Percentiles rank a stretch among this genome's conserved stretches.
Conservation (phyloP, 2,113 vertebrate species). For the Steatornis caripensis region DNA sequence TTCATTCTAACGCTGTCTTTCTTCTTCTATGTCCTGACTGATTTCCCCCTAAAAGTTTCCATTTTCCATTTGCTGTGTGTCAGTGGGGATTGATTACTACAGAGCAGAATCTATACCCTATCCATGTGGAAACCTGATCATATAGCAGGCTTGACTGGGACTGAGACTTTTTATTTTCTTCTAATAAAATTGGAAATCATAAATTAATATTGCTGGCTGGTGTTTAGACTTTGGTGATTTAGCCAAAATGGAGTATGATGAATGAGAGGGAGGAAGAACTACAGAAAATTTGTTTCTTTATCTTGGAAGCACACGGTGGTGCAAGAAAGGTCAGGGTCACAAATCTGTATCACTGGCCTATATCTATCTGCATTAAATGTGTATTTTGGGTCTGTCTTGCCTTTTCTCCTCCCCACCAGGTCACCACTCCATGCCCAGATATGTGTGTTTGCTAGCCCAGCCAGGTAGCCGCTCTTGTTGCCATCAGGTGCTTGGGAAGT, state of each 20-base stretch:
- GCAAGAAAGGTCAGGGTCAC: neutral
- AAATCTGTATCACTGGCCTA: neutral
- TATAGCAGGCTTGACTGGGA: neutral
- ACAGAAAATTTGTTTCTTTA: neutral
- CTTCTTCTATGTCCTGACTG: neutral
- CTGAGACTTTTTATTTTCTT: accelerated
- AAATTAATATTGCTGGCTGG: neutral
- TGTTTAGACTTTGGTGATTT: neutral
- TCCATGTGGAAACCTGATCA: neutral
- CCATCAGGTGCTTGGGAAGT: neutral
- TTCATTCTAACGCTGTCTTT: neutral
- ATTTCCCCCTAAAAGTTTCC: neutral
- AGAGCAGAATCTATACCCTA: neutral
- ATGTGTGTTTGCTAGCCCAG: neutral
- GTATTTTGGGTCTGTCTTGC: neutral
- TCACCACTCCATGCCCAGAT: neutral
- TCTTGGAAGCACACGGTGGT: neutral
- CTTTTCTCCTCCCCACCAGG: neutral
- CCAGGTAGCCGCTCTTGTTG: neutral
- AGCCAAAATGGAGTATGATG: neutral
- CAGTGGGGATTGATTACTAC: neutral
- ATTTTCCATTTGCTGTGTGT: neutral
- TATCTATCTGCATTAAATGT: neutral
- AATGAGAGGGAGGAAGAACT: neutral
- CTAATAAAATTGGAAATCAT: neutral